Conservation (phyloP, 1,140 invertebrate species). For the Drosophila sproati region DNA sequence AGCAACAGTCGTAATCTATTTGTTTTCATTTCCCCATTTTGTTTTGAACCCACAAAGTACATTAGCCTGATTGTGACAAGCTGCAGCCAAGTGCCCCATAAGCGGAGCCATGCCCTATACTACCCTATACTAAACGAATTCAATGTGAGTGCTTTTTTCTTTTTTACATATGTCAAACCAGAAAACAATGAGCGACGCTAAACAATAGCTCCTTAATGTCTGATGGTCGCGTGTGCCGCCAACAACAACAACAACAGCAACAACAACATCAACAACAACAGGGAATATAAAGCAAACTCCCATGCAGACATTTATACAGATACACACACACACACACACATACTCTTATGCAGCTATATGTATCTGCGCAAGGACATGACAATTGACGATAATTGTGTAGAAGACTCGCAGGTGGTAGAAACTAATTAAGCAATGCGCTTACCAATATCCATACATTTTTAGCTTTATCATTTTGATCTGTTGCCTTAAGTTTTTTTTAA, state of each 20-base stretch:
- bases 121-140: conserved; percentile 1
- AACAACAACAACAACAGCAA: conserved; percentile 29
- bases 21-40: conserved; percentile 8
- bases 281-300: background rate
- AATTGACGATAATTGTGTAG: conserved; percentile 24
- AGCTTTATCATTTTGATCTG: background rate
- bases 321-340: background rate
- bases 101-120: conserved; percentile 34
- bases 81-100: conserved; percentile 63
- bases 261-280: conserved; percentile 12
- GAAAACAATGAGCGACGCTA: conserved; percentile 61
- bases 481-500: too few relatives aligned
- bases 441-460: background rate
- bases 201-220: conserved; percentile 61
- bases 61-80: conserved; percentile 71
- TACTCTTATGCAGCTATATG: background rate
- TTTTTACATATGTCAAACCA: conserved; percentile 60
- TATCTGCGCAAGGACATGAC: background rate
- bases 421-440: background rate
- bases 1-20: conserved; percentile 29
- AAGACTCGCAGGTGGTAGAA: conserved; percentile 29
- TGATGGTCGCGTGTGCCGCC: conserved; percentile 44
- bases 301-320: background rate
- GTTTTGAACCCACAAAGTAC: conserved; percentile 51
- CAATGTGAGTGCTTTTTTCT: background rate